Evolutionary conservation across 2,888 invertebrate genomes (phyloP), one percentile per base, ranked within the genome.

Genomic region (Cactoblastis cactorum): DNA sequence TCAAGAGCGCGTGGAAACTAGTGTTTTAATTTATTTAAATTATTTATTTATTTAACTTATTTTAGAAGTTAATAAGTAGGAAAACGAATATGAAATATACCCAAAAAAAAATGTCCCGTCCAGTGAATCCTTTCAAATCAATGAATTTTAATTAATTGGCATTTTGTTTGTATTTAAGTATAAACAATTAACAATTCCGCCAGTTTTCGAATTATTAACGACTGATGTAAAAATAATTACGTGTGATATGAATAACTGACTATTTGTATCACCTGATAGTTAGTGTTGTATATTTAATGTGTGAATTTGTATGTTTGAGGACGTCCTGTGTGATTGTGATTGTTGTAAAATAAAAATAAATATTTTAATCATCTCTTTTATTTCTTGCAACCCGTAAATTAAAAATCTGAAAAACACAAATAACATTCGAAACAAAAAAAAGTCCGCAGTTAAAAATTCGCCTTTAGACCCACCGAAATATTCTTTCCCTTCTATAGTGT

Each of bases 11-110:
- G 66, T 72, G 68, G 68, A 69, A 62, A 61, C 53, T 77, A 82
- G 77, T 73, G 67, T 77, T 80, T 71, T 82, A 83, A 86, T 78
- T 85, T 84, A 83, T 84, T 85, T 79, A 81, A 85, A 80, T 83
- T 80, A 83, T 82, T 86, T 85, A 87, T 83, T 84, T 83, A 83
- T 86, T 88, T 86, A 86, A 88, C 81, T 89, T 88, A 88, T 89
- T 87, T 64, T 82, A 86, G 84, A 78, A 75, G 62, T 71, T 77
- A 79, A 77, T 71, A 74, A 73, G 72, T 80, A 84, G 79, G 71
- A 63, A 63, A 67, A 65, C 58, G 64, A 59, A 59, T 56, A 61
- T 63, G 28, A 66, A 64, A 58, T 62, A 59, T 61, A 54, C 59
- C 62, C 63, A 60, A 60, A 38, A 61, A 59, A 59, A 59, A 61